Conservation (phyloP, 1,140 invertebrate species). For the Riptortus pedestris region DNA sequence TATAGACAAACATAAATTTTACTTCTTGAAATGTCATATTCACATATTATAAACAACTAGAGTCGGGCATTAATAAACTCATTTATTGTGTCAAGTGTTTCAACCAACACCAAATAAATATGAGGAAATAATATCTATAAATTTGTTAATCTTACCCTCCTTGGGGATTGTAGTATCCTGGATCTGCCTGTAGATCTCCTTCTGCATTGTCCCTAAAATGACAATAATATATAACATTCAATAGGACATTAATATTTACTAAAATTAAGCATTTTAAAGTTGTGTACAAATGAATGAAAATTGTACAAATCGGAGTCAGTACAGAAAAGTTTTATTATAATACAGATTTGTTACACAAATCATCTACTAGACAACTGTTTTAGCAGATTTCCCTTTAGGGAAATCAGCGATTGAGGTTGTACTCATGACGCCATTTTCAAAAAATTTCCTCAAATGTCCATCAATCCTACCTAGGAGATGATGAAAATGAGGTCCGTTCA, state of each 20-base stretch:
- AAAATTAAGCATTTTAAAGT: background rate
- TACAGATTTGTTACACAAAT: background rate
- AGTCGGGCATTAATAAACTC: background rate
- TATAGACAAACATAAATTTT: background rate
- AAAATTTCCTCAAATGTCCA: too few species aligned
- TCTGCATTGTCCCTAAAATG: too few species aligned
- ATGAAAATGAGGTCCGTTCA: too few species aligned
- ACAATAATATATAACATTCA: too few species aligned
- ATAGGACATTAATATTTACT: too few species aligned
- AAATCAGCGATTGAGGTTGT: too few species aligned
- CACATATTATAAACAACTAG: background rate
- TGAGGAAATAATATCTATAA: background rate
- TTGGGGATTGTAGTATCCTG: background rate
- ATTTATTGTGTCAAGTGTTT: background rate
- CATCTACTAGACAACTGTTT: background rate
- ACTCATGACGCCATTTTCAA: too few species aligned
- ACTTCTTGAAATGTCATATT: background rate
- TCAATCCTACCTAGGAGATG: too few species aligned
- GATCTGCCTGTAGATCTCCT: background rate
- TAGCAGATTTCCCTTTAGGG: too few species aligned
- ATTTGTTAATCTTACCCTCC: background rate
- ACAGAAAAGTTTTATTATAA: background rate
- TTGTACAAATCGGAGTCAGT: background rate
- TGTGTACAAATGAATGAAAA: background rate
- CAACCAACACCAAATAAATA: background rate